These are phyloP conservation scores for Trissolcus brochymenae DNA, from an alignment of 2,888 invertebrate genomes.

Conservation along the genomic window DNA sequence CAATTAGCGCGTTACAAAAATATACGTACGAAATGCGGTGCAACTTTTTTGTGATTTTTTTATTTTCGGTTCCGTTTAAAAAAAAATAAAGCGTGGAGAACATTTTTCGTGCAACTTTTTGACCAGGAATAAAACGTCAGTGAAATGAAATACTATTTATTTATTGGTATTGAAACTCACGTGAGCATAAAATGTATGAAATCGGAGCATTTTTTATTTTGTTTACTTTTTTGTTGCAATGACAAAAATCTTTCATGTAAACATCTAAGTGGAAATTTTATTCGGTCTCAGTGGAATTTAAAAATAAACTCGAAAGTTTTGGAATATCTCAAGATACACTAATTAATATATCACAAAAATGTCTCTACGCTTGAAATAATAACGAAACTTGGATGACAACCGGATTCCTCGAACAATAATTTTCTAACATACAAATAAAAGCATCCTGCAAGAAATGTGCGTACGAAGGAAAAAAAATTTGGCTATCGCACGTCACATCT, in stretches of 20 bases:
- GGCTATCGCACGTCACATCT: too few species aligned
- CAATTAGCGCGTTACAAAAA: not conserved
- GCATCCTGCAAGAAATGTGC: too few species aligned
- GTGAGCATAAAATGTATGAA: constrained; percentile 12
- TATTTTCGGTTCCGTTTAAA: not conserved
- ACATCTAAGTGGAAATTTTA: too few species aligned
- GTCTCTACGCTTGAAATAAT: too few species aligned
- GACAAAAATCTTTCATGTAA: not conserved
- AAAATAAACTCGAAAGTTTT: too few species aligned
- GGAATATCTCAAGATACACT: too few species aligned
- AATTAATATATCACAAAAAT: too few species aligned
- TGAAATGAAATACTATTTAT: constrained; percentile 26
- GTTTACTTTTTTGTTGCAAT: not conserved
- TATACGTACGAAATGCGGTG: not conserved
- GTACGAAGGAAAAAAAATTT: too few species aligned
- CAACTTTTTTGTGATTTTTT: constrained; percentile 13
- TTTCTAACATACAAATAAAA: too few species aligned
- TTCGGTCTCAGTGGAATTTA: too few species aligned
- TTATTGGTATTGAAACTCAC: constrained; percentile 13
- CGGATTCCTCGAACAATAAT: too few species aligned
- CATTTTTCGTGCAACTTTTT: not conserved
- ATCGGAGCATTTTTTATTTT: constrained; percentile 13
- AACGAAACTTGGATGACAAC: too few species aligned
- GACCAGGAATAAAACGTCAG: constrained; percentile 3
- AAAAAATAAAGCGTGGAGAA: not conserved